Conservation (phyloP, 1,140 invertebrate genomes). For the Chironomus tepperi region DNA sequence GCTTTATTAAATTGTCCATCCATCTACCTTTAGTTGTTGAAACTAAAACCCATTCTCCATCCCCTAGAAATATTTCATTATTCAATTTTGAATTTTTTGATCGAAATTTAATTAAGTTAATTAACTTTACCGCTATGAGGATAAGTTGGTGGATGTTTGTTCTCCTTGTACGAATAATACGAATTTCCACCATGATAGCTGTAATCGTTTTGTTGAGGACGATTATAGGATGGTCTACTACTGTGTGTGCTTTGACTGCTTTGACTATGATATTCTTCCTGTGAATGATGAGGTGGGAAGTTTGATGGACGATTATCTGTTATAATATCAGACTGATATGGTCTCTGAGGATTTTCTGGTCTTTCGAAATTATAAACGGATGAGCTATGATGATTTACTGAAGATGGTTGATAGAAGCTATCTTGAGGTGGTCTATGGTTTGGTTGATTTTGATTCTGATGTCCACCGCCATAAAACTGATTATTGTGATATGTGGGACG, state of each 20-base stretch:
- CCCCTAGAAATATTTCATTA: conserved; percentile 28
- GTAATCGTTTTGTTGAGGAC: conserved; percentile 35
- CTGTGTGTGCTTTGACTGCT: conserved; percentile 25
- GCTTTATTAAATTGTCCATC: background rate
- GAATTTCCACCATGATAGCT: conserved; percentile 29
- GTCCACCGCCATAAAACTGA: background rate
- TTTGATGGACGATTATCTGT: conserved; percentile 57
- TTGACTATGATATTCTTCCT: conserved; percentile 29
- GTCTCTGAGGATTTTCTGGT: conserved; percentile 31
- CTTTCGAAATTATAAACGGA: conserved; percentile 33
- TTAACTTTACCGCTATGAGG: conserved; percentile 44
- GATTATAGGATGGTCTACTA: conserved; percentile 37
- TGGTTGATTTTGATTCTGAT: background rate
- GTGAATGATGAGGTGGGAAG: conserved; percentile 47
- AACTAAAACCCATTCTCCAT: conserved; percentile 65
- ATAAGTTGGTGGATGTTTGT: conserved; percentile 43
- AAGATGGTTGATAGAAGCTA: conserved; percentile 2
- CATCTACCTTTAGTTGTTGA: conserved; percentile 61
- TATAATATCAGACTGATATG: conserved; percentile 41
- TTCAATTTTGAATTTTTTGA: background rate
- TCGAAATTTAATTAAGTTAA: background rate
- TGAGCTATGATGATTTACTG: conserved; percentile 28
- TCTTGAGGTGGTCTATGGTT: conserved; percentile 21
- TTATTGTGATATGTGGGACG: conserved; percentile 23
- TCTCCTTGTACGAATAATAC: conserved; percentile 24